Evolutionary conservation across 2,113 vertebrate genomes (phyloP).

Genomic region (Zeus faber): DNA sequence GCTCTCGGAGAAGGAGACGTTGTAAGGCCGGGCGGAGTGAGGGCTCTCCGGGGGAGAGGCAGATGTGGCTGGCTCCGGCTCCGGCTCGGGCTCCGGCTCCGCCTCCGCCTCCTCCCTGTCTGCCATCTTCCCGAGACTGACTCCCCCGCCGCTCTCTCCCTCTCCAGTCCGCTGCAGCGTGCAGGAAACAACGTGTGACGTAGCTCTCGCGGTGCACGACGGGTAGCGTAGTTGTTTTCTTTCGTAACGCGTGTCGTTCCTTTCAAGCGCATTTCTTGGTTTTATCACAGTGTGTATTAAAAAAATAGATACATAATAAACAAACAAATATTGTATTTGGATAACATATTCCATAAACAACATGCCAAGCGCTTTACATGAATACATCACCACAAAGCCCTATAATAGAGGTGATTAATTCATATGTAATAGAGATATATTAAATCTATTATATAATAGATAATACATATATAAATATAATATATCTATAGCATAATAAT

Average conservation of each 20-base stretch:
- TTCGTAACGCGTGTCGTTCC: not conserved
- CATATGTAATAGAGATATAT: no score
- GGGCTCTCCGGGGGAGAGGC: constrained; percentile 43
- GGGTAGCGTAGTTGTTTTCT: constrained; percentile 58
- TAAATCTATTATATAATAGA: no score
- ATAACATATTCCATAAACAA: no score
- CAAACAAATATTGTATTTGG: no score
- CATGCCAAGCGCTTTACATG: no score
- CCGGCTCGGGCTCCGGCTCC: constrained; percentile 49
- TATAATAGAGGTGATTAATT: no score
- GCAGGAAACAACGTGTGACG: constrained; percentile 50
- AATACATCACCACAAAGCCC: no score
- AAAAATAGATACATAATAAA: no score
- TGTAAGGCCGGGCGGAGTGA: constrained; percentile 42
- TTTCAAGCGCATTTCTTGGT: no score
- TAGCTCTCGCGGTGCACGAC: constrained; percentile 4
- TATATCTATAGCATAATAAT: no score
- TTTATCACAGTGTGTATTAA: constrained; percentile 1
- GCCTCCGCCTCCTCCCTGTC: constrained; percentile 60
- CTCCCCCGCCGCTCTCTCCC: not conserved
- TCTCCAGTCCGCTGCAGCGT: constrained; percentile 2
- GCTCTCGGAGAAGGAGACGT: constrained; percentile 71
- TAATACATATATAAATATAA: no score
- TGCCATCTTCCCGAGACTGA: constrained; percentile 62
- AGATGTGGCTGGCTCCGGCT: constrained; percentile 42